Evolutionary conservation across 2,888 invertebrate genomes (phyloP), one percentile per base, ranked within the genome.

Genomic region (Eupithecia tripunctaria): DNA sequence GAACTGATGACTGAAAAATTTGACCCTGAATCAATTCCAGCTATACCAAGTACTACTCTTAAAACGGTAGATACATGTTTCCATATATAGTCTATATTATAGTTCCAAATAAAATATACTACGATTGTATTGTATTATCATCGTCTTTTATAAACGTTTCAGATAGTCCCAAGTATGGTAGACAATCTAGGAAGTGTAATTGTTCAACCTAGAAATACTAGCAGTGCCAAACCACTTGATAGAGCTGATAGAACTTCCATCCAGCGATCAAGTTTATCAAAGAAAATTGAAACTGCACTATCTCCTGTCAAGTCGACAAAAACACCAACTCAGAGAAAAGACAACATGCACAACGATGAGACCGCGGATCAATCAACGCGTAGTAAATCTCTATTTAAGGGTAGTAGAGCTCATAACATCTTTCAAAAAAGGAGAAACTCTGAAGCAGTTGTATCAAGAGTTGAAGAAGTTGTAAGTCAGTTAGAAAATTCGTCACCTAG

Each of bases 81-180:
- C 21, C 47, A 21, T 56, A 25, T 51, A 51, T 21, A 7, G 12
- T 38, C 12, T 38, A 10, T 36, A 36, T 38, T 38, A 38, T 38
- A 38, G 8, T 36, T 10, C 8, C 12, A 12, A 38, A 36, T 36
- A 10, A 36, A 12, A 36, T 12, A 2, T 47, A 47, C 47, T n/a
- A 15, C 1, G 0, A 41, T 18, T 18, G 15, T 51, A 51, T 51
- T 21, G 21, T 21, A 21, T 51, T 51, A 21, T 21, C 25, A 1
- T 56, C 12, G 12, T 51, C 47, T 51, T 10, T 36, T 56, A 25
- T 25, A 25, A 25, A 12, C 56, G n/a, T 56, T 56, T n/a, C 69
- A 79, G 79, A 76, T 76, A 72, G 51, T 72, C 29, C 56, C 78
- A 63, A 76, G 75, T 66, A 47, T 25, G 8, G 64, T 69, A n/a